phyloP scores from a whole-genome alignment of 2,113 vertebrate genomes.

The Synodontis membranacea region DNA sequence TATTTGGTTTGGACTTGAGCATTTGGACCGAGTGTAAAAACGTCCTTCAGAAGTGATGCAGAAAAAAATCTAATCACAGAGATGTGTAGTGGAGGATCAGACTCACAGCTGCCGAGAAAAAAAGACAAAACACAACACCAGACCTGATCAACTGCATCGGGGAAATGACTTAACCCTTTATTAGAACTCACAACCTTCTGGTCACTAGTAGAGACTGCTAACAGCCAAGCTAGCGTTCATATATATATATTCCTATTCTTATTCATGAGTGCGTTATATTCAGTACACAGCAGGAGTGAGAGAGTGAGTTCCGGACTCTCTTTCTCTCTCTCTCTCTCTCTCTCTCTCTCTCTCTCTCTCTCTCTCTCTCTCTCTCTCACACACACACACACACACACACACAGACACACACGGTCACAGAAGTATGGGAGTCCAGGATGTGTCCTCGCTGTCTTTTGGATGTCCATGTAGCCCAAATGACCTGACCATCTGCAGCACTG shows the following conservation, averaged over 20 bases:
- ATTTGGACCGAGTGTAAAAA: neutral
- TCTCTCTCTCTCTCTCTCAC: neutral
- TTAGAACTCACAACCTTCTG: neutral
- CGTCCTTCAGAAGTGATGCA: neutral
- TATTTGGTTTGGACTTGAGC: neutral
- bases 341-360: too few relatives aligned
- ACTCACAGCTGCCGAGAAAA: neutral
- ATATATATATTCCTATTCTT: too few relatives aligned
- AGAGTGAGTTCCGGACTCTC: slow-evolving; percentile 2
- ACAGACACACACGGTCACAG: slow-evolving; percentile 11
- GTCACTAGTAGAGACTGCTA: neutral
- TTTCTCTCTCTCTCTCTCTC: too few relatives aligned
- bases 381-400: slow-evolving; percentile 17
- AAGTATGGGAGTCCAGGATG: slow-evolving; percentile 18
- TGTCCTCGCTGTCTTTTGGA: slow-evolving; percentile 39
- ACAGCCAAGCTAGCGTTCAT: neutral
- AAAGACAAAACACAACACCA: neutral
- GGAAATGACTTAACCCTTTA: neutral
- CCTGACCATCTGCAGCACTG: slow-evolving; percentile 41
- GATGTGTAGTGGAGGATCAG: neutral
- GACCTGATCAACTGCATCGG: neutral
- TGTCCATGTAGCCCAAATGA: slow-evolving; percentile 39
- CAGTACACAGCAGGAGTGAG: neutral
- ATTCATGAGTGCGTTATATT: neutral
- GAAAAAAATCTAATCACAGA: slow-evolving; percentile 3